Evolutionary conservation across 2,113 vertebrate species (phyloP).

Genomic region (Ciconia boyciana): DNA sequence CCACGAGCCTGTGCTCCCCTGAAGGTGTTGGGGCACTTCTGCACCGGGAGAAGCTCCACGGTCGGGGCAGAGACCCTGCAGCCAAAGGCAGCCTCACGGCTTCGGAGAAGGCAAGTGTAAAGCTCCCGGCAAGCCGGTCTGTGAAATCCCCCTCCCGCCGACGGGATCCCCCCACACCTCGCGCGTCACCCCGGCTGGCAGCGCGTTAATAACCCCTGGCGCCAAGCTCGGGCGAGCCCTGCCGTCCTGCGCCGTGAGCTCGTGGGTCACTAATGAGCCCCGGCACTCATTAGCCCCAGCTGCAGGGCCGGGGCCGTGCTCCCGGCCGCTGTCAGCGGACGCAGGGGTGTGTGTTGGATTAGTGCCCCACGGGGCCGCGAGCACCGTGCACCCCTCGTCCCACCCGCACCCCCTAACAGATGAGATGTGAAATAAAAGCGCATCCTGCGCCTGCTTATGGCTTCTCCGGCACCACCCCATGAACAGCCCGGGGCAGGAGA

Average conservation of each 20-base stretch:
- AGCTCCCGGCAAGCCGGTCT: accelerated
- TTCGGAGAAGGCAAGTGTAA: background rate
- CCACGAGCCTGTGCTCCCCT: background rate
- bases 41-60: accelerated
- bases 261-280: constrained; percentile 1
- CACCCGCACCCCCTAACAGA: background rate
- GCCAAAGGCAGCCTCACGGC: background rate
- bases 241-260: background rate
- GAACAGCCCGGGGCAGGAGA: no score
- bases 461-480: background rate
- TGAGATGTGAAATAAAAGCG: background rate
- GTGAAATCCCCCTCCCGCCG: accelerated
- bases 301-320: accelerated
- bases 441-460: background rate
- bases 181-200: background rate
- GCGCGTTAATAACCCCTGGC: background rate
- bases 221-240: background rate
- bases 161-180: accelerated
- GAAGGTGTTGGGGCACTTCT: no score
- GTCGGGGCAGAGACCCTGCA: background rate
- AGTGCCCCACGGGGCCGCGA: accelerated
- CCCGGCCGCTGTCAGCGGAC: background rate
- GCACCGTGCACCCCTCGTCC: accelerated
- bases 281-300: background rate
- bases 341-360: background rate